Conservation (phyloP, 2,888 invertebrate species). For the Allacma fusca region DNA sequence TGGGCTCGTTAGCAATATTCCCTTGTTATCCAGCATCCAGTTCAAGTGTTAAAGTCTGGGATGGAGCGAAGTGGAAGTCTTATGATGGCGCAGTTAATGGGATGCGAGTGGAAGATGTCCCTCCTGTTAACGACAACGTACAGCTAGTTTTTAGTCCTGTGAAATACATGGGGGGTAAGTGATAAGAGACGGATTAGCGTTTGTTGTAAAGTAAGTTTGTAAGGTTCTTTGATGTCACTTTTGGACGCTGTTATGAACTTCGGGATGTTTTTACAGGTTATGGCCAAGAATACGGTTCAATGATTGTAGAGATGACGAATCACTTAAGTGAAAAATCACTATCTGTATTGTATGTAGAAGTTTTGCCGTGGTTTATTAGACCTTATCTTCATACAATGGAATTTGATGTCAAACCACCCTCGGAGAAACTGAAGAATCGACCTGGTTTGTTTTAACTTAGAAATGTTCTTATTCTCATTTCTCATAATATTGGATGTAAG, state of each 20-base stretch:
- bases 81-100: slow-evolving; percentile 51
- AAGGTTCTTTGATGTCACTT: too few relatives aligned
- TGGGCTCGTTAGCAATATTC: slow-evolving; percentile 83
- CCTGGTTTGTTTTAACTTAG: too few relatives aligned
- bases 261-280: too few relatives aligned
- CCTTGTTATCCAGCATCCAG: slow-evolving; percentile 83
- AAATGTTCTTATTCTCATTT: too few relatives aligned
- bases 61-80: slow-evolving; percentile 49
- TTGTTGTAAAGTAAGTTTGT: too few relatives aligned
- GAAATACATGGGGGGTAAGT: slow-evolving; percentile 72
- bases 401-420: slow-evolving; percentile 47
- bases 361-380: slow-evolving; percentile 86
- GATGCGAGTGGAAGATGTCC: slow-evolving; percentile 52
- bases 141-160: slow-evolving; percentile 57
- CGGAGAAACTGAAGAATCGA: slow-evolving; percentile 29
- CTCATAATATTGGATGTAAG: too few relatives aligned
- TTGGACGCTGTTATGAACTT: too few relatives aligned
- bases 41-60: slow-evolving; percentile 76
- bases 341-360: slow-evolving; percentile 84
- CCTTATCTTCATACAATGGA: slow-evolving; percentile 80
- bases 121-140: slow-evolving; percentile 25
- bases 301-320: slow-evolving; percentile 68
- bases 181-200: slow-evolving; percentile 52
- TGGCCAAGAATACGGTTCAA: slow-evolving; percentile 90
- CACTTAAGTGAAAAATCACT: slow-evolving; percentile 64